A percentile compares a stretch with the other conserved stretches of the same genome.
These are phyloP conservation scores for Oligia strigilis DNA, from an alignment of 2,888 invertebrate species.

Conservation along the genomic window DNA sequence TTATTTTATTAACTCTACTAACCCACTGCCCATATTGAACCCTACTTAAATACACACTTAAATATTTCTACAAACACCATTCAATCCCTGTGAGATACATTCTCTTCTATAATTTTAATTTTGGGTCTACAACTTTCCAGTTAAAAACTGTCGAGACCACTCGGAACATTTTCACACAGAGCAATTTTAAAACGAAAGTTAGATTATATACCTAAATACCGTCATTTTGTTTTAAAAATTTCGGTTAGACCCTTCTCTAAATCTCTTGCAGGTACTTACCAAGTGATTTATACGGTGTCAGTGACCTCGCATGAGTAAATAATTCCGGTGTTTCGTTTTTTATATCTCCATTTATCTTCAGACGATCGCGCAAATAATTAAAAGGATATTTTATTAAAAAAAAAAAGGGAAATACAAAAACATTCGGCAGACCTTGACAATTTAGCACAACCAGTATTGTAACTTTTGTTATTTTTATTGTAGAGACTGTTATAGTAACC, in stretches of 20 bases:
- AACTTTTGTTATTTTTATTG: conserved; percentile 17
- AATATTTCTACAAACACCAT: background rate
- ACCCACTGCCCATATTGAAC: too few relatives aligned
- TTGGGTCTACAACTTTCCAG: background rate
- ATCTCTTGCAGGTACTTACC: conserved; percentile 17
- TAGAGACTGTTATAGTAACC: conserved; percentile 13
- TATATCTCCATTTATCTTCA: conserved; percentile 20
- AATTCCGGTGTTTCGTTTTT: conserved; percentile 28
- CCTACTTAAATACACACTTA: background rate
- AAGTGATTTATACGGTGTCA: conserved; percentile 35
- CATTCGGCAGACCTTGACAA: conserved; percentile 1
- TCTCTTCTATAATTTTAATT: background rate
- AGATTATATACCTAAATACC: background rate
- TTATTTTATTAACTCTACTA: too few relatives aligned
- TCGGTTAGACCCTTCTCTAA: background rate
- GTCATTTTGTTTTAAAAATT: background rate
- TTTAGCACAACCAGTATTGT: conserved; percentile 35
- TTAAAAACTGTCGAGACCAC: background rate
- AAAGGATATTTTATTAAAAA: background rate
- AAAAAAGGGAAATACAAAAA: conserved; percentile 15
- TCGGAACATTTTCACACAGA: too few relatives aligned
- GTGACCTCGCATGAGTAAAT: conserved; percentile 20
- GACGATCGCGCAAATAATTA: conserved; percentile 1
- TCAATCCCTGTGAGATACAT: background rate
- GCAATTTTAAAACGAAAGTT: background rate